These are phyloP conservation scores for Hydroisotoma schaefferi DNA, from an alignment of 2,888 invertebrate species.

Conservation along the genomic window DNA sequence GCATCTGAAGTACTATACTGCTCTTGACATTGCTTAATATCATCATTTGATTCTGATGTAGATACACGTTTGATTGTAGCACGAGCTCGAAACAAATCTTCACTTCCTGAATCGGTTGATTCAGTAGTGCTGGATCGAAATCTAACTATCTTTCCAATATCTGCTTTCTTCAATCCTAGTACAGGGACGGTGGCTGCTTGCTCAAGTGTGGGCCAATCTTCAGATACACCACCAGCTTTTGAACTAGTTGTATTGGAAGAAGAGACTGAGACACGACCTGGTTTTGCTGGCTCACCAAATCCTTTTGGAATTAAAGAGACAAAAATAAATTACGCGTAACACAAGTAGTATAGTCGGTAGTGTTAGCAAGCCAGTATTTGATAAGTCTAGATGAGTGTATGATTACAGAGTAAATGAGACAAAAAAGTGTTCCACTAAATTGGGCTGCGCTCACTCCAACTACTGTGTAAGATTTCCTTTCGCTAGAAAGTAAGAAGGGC, in stretches of 20 bases:
- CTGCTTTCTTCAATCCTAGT: conserved; percentile 29
- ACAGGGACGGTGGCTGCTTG: conserved; percentile 54
- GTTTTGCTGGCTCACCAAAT: background rate
- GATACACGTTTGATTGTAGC: conserved; percentile 1
- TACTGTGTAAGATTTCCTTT: too few species aligned
- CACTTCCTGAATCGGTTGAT: conserved; percentile 41
- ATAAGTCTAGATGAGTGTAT: too few species aligned
- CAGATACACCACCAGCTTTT: conserved; percentile 58
- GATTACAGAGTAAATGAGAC: too few species aligned
- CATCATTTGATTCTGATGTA: conserved; percentile 8
- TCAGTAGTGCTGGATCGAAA: conserved; percentile 36
- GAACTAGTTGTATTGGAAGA: too few species aligned
- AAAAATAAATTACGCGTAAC: too few species aligned
- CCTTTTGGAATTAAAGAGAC: too few species aligned
- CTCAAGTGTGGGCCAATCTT: conserved; percentile 88
- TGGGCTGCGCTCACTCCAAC: too few species aligned
- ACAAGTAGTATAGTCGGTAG: too few species aligned
- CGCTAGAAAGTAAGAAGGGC: too few species aligned
- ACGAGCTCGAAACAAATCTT: conserved; percentile 23
- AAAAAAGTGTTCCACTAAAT: too few species aligned
- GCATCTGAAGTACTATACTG: conserved; percentile 11
- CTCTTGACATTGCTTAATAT: conserved; percentile 8
- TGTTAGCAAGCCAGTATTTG: too few species aligned
- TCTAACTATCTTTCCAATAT: conserved; percentile 37
- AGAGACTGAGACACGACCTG: too few species aligned